A percentile compares a stretch with the other conserved stretches of the same genome.
phyloP scores from a whole-genome alignment of 2,888 invertebrate species.

The Mystacides longicornis region DNA sequence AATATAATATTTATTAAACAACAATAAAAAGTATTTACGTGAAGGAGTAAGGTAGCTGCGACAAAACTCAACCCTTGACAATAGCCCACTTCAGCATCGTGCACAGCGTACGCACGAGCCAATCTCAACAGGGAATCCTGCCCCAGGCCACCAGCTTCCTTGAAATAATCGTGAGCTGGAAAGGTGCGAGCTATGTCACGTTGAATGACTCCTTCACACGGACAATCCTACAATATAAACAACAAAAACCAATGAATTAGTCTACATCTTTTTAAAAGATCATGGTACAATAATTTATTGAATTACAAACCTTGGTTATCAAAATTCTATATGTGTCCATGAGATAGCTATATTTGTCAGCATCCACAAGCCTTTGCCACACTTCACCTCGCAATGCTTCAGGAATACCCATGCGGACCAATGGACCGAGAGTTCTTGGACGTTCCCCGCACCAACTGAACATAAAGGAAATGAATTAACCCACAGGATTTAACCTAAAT shows the following conservation, averaged over 20 bases:
- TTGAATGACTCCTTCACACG: conserved; percentile 90
- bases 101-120: conserved; percentile 94
- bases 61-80: conserved; percentile 98
- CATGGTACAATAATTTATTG: neutral
- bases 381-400: conserved; percentile 95
- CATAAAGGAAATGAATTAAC: neutral
- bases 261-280: too few relatives aligned
- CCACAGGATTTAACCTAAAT: neutral
- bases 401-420: conserved; percentile 85
- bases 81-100: conserved; percentile 96
- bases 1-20: too few relatives aligned
- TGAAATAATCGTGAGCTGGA: conserved; percentile 97
- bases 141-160: conserved; percentile 88
- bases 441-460: conserved; percentile 56
- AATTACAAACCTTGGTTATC: conserved; percentile 70
- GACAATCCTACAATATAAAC: conserved; percentile 66
- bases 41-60: conserved; percentile 89
- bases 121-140: conserved; percentile 94
- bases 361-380: conserved; percentile 91
- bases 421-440: conserved; percentile 74
- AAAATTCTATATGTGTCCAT: conserved; percentile 89
- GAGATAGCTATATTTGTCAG: conserved; percentile 74
- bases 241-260: neutral
- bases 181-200: conserved; percentile 97
- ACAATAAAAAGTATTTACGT: too few relatives aligned